Conservation (phyloP, 1,140 invertebrate genomes). For the Steinernema khuongi region DNA sequence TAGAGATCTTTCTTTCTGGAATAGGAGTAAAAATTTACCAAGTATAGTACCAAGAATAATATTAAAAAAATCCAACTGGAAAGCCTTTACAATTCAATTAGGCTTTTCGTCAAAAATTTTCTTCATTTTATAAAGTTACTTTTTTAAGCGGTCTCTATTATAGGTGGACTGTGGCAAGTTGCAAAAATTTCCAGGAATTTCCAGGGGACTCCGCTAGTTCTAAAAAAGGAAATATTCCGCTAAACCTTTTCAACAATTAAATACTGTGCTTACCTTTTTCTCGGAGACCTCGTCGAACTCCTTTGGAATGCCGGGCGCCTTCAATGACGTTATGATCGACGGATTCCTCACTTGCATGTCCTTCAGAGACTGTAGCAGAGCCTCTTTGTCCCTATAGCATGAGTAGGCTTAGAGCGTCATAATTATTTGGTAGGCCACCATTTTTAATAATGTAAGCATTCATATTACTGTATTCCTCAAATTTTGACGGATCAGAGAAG, state of each 20-base stretch:
- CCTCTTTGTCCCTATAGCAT: conserved; percentile 46
- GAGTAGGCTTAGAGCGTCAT: not conserved
- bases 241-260: conserved; percentile 26
- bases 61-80: not conserved
- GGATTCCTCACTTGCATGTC: conserved; percentile 44
- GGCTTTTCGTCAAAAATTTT: too few species aligned
- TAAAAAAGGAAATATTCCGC: too few species aligned
- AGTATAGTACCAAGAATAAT: not conserved
- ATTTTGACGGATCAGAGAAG: too few species aligned
- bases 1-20: conserved; percentile 25
- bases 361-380: conserved; percentile 36
- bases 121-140: too few species aligned
- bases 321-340: conserved; percentile 37
- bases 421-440: not conserved
- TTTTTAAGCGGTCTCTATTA: too few species aligned
- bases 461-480: too few species aligned
- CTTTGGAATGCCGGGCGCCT: conserved; percentile 45
- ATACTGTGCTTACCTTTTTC: conserved; percentile 35
- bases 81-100: too few species aligned
- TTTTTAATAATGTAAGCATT: too few species aligned
- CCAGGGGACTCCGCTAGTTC: too few species aligned
- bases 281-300: conserved; percentile 49
- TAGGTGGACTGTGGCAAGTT: too few species aligned
- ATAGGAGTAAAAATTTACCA: not conserved
- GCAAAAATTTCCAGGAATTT: too few species aligned